Conservation (phyloP, 1,140 invertebrate genomes). For the Lerema accius region DNA sequence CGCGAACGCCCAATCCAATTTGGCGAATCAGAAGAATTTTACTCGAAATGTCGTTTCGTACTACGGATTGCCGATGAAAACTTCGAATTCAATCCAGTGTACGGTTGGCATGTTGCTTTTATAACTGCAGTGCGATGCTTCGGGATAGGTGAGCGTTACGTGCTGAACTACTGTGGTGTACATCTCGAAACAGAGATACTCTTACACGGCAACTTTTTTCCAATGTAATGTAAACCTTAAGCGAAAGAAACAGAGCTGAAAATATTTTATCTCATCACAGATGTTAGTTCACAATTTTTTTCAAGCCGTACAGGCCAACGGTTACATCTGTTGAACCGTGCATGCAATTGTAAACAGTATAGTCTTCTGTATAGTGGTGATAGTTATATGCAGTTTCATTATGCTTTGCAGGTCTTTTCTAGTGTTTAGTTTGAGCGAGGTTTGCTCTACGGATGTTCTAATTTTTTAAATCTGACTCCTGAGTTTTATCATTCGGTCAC, state of each 20-base stretch:
- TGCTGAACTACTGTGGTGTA: conserved; percentile 41
- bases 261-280: background rate
- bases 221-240: conserved; percentile 14
- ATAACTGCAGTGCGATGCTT: conserved; percentile 41
- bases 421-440: conserved; percentile 28
- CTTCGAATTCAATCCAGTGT: conserved; percentile 32
- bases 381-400: conserved; percentile 35
- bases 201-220: background rate
- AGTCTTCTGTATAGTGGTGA: conserved; percentile 30
- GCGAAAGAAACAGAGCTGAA: background rate
- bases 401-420: conserved; percentile 26
- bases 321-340: conserved; percentile 35
- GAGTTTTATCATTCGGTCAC: conserved; percentile 23
- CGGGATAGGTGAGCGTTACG: conserved; percentile 37
- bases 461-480: conserved; percentile 31
- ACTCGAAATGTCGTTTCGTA: conserved; percentile 24
- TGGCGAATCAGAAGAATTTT: conserved; percentile 32
- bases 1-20: conserved; percentile 27
- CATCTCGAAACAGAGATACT: conserved; percentile 8
- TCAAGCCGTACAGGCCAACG: conserved; percentile 19
- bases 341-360: conserved; percentile 40
- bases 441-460: conserved; percentile 22
- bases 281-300: background rate
- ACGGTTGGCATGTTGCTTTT: conserved; percentile 35
- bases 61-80: conserved; percentile 28